Evolutionary conservation across 2,888 invertebrate genomes (phyloP).

Genomic region (Ecliptopera silaceata): DNA sequence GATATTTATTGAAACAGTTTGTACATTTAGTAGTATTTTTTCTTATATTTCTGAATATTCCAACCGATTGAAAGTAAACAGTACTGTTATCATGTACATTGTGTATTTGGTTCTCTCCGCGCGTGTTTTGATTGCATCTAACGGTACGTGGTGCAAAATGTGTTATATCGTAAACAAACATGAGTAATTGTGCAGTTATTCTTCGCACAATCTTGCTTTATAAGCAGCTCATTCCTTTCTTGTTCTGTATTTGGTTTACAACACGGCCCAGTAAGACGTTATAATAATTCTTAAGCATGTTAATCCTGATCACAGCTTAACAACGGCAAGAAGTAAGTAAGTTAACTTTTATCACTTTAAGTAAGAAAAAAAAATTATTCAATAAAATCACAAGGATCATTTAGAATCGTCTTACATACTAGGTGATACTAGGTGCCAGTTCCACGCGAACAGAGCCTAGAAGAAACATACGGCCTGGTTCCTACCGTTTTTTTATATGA

Average conservation of each 20-base stretch:
- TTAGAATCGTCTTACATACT: no score
- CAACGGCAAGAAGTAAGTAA: no score
- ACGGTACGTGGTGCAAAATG: slow-evolving; percentile 51
- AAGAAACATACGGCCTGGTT: no score
- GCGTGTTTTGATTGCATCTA: slow-evolving; percentile 50
- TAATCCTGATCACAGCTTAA: no score
- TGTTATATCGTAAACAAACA: slow-evolving; percentile 53
- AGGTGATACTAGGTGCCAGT: no score
- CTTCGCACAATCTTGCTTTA: slow-evolving; percentile 48
- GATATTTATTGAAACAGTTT: no score
- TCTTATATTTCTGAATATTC: not conserved
- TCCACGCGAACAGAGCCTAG: no score
- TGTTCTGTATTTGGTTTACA: slow-evolving; percentile 49
- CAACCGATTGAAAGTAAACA: slow-evolving; percentile 21
- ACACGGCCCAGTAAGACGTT: slow-evolving; percentile 30
- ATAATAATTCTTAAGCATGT: not conserved
- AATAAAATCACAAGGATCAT: no score
- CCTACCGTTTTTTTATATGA: no score
- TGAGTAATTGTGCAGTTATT: slow-evolving; percentile 56
- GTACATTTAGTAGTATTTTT: no score
- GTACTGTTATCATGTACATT: slow-evolving; percentile 35
- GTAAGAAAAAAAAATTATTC: no score
- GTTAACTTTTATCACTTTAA: no score
- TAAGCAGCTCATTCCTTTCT: slow-evolving; percentile 47
- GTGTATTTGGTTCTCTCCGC: slow-evolving; percentile 35